These are phyloP conservation scores for Magallana gigas DNA, from an alignment of 1,140 invertebrate species.

Conservation along the genomic window DNA sequence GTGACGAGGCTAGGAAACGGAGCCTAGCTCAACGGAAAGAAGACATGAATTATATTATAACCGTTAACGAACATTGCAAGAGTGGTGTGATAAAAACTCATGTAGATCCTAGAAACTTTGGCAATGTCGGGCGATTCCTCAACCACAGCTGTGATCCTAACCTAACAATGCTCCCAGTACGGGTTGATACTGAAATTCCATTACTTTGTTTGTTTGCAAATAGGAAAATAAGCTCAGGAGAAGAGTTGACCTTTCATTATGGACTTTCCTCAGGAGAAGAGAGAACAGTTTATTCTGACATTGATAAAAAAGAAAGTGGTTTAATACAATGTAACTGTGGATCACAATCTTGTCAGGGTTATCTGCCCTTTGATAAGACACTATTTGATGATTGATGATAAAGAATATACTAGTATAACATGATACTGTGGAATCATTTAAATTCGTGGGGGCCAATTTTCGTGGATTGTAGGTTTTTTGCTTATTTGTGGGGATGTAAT, in stretches of 20 bases:
- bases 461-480: too few species aligned
- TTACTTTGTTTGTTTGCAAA: constrained; percentile 89
- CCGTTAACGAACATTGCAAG: too few species aligned
- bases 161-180: too few species aligned
- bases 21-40: constrained; percentile 43
- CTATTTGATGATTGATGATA: neutral
- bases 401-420: neutral
- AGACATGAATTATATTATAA: too few species aligned
- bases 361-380: constrained; percentile 21
- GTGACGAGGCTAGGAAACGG: constrained; percentile 84
- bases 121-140: too few species aligned
- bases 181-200: constrained; percentile 86
- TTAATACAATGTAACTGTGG: neutral
- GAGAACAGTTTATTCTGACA: neutral
- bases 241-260: constrained; percentile 86
- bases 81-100: too few species aligned
- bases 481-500: too few species aligned
- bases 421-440: too few species aligned
- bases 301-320: neutral
- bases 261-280: constrained; percentile 40
- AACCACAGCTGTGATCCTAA: too few species aligned
- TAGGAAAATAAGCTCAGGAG: constrained; percentile 83
- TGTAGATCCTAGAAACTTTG: too few species aligned
- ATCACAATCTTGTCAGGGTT: constrained; percentile 10
- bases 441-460: too few species aligned